Evolutionary conservation across 2,113 vertebrate species (phyloP), one percentile per base, ranked within the genome.

Genomic region (Spizaetus ornatus): DNA sequence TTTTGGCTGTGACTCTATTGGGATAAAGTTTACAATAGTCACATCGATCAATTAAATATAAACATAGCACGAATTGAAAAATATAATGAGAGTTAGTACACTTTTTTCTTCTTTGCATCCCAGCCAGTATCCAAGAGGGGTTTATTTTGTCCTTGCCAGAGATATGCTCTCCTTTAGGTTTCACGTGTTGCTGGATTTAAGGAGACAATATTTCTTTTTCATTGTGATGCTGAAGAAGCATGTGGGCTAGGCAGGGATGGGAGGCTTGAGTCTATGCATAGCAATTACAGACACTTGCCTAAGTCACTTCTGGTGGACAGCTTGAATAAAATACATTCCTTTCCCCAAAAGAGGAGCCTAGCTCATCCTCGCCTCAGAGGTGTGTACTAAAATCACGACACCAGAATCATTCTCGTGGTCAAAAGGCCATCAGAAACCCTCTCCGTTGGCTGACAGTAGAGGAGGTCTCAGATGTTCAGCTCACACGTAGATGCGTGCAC

Each of bases 401-500:
- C 23, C 13, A 22, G 66, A 42, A 20, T 72, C 7, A 34, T 86
- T 77, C 31, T 45, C 12, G 3, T 10, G 13, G 32, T 58, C 11
- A 61, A 21, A 66, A 92, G 55, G 48, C 56, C 19, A 25, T 53
- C 16, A 34, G n/a, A 63, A 78, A 73, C 36, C 36, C 20, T 40
- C 31, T 74, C 22, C 0, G 2, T 25, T 81, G 31, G 14, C 50
- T 71, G 63, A 31, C 13, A 4, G 45, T n/a, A 56, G 72, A 31
- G 43, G 26, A 67, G 3, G 14, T 76, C 59, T 74, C 42, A 16
- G 47, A 20, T 63, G 47, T 79, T 71, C n/a, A 26, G 38, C 52
- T 90, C 8, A 4, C 26, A 9, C 2, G 0, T 45, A 16, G 62
- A 34, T 69, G 53, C 3, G 2, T 70, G 29, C 34, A 1, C 15